phyloP scores from a whole-genome alignment of 2,888 invertebrate species.

The Phania funesta region DNA sequence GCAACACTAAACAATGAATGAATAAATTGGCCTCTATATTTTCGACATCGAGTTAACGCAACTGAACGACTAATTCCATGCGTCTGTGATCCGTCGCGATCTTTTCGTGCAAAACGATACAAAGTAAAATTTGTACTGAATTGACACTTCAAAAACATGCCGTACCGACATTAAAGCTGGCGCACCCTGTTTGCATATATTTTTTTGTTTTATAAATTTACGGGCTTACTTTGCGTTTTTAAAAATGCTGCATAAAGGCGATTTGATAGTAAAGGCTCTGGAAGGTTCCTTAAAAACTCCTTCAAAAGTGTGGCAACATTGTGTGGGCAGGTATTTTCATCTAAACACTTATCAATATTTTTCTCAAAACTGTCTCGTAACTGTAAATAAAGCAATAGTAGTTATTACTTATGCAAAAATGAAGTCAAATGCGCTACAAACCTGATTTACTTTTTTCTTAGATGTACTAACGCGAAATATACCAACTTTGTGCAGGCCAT shows the following conservation, averaged over 20 bases:
- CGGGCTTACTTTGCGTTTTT: slow-evolving; percentile 91
- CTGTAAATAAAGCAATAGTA: slow-evolving; percentile 80
- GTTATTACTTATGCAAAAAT: not conserved
- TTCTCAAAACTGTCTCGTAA: slow-evolving; percentile 94
- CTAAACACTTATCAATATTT: slow-evolving; percentile 85
- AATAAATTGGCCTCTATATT: no score
- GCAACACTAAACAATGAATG: no score
- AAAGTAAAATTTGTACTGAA: no score
- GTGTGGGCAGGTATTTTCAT: slow-evolving; percentile 92
- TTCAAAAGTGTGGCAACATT: slow-evolving; percentile 96
- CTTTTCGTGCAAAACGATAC: no score
- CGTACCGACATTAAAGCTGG: not conserved
- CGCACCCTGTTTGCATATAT: not conserved
- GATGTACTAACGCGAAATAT: slow-evolving; percentile 96
- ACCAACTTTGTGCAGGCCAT: slow-evolving; percentile 92
- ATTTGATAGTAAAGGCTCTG: slow-evolving; percentile 93
- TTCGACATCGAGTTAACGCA: no score
- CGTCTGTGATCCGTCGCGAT: no score
- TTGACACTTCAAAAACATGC: no score
- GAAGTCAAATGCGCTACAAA: slow-evolving; percentile 76
- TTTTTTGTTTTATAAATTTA: not conserved
- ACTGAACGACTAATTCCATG: no score
- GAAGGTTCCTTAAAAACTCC: slow-evolving; percentile 95
- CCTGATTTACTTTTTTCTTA: slow-evolving; percentile 94
- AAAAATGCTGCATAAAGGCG: slow-evolving; percentile 95